Conservation (phyloP, 2,888 invertebrate species). For the Sthenelais limicola region DNA sequence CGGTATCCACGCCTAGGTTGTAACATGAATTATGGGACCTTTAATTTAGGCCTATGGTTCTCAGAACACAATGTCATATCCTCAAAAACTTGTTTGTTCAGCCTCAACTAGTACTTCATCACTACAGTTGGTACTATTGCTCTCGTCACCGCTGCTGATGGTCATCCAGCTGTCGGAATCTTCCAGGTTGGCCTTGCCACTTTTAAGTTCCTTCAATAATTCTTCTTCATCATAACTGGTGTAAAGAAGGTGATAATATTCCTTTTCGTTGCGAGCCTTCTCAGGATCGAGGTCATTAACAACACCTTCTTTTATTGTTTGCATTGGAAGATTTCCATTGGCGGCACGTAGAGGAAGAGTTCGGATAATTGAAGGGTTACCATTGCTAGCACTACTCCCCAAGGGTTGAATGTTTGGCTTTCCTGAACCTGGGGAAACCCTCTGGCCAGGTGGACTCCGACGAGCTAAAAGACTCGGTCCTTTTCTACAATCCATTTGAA, state of each 20-base stretch:
- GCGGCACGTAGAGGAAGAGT: constrained; percentile 4
- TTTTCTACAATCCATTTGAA: constrained; percentile 1
- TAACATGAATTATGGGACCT: too few species aligned
- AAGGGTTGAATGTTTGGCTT: neutral
- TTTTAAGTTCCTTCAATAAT: constrained; percentile 45
- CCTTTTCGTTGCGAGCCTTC: constrained; percentile 42
- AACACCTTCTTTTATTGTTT: neutral
- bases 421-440: constrained; percentile 28
- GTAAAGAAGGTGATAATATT: constrained; percentile 50
- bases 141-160: constrained; percentile 44
- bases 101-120: constrained; percentile 2
- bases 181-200: constrained; percentile 39
- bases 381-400: constrained; percentile 16
- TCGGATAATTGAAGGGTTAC: neutral
- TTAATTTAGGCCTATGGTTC: too few species aligned
- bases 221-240: constrained; percentile 52
- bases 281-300: constrained; percentile 17
- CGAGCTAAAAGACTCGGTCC: neutral
- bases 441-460: neutral
- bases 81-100: constrained; percentile 30
- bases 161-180: constrained; percentile 50
- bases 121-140: constrained; percentile 20
- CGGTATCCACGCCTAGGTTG: too few species aligned
- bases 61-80: too few species aligned
- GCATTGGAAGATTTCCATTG: constrained; percentile 25